Conservation (phyloP, 2,113 vertebrate genomes). For the Microcebus griseorufus region DNA sequence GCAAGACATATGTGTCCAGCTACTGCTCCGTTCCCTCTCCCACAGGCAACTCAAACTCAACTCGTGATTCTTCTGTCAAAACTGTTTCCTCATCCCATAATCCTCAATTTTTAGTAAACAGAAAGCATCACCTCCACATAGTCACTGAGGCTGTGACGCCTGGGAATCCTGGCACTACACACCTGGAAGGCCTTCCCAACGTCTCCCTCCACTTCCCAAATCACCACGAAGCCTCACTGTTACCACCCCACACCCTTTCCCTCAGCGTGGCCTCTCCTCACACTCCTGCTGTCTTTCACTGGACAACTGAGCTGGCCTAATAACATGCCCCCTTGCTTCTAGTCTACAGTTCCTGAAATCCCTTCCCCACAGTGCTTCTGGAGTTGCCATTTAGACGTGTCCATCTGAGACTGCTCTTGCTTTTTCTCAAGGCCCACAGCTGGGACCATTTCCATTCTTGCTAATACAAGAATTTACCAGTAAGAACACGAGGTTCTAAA, state of each 20-base stretch:
- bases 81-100: background rate
- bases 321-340: background rate
- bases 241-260: background rate
- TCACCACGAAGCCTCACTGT: rapidly evolving
- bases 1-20: background rate
- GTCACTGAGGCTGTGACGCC: background rate
- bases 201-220: background rate
- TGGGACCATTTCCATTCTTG: background rate
- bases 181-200: background rate
- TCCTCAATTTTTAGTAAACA: background rate
- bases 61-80: background rate
- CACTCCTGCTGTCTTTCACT: background rate
- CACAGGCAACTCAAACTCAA: background rate
- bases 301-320: background rate
- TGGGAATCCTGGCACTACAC: background rate
- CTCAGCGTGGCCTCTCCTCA: background rate
- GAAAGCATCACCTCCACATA: background rate
- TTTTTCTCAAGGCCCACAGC: background rate
- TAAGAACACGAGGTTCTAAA: background rate
- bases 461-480: background rate
- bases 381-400: background rate
- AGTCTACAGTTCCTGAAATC: background rate
- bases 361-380: background rate
- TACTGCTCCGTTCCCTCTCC: background rate
- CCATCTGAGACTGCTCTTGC: background rate